Base-by-base conservation (phyloP, 2,888 invertebrate species). In the Mimachlamys varia region DNA sequence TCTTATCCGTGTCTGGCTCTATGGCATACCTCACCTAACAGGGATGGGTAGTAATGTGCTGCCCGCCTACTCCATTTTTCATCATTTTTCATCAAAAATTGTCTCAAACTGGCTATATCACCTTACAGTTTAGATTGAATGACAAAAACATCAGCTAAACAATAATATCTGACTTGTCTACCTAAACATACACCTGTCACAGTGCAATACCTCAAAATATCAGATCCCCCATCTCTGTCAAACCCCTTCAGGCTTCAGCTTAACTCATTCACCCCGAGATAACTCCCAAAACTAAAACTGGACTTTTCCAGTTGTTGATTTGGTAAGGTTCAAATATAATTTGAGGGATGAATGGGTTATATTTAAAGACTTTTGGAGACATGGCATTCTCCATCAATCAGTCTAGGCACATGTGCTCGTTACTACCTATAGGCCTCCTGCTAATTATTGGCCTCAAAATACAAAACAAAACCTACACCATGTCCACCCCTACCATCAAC, bases 361-460 rank as follows among this genome's bases (percentile, higher is more conserved):
- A 53, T 53, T 2, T 53, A 58, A 19, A 53, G 53, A 53, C 50
- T 44, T 44, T 44, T 44, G 44, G 53, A 58, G 22, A 19, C 0
- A 58, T 58, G 58, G n/a, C 58, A 58, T 58, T 58, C n/a, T 58
- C 58, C 58, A 58, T 58, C 58, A 19, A 58, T 58, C 58, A 53
- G 53, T 53, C 58, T 22, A 10, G 17, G 58, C n/a, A 58, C 58
- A 58, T 53, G 58, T 58, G 3, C 58, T 3, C 58, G 4, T 44
- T 44, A 44, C 44, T 7, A 44, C 44, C 44, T n/a, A n/a, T n/a
- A n/a, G n/a, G n/a, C n/a, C n/a, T 44, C 44, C 4, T 3, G 44
- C 7, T 44, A 44, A 44, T 44, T 44, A 44, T 7, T 3, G 7
- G 44, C 44, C 44, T 44, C 44, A 3, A 44, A 44, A 3, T 5